A percentile compares a stretch with the other conserved stretches of the same genome.
phyloP scores from a whole-genome alignment of 2,113 vertebrate species.

The Colius striatus region DNA sequence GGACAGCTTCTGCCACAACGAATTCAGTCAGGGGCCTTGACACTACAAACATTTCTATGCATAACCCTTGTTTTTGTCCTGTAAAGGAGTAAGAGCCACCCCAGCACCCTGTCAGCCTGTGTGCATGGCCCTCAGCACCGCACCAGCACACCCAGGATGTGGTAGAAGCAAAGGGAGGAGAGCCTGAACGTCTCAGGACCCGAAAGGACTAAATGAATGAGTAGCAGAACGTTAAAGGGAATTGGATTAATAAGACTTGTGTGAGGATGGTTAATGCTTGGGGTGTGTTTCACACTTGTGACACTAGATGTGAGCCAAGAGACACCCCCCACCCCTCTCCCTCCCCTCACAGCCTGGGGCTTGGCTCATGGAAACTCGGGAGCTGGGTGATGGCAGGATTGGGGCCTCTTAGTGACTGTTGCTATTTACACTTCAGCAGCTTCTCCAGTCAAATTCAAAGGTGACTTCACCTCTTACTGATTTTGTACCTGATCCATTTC shows the following conservation, averaged over 20 bases:
- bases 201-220: not conserved
- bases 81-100: not conserved
- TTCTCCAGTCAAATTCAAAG: not conserved
- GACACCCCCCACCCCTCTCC: not conserved
- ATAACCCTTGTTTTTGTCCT: not conserved
- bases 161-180: not conserved
- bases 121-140: not conserved
- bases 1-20: constrained; percentile 15
- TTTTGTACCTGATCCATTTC: not conserved
- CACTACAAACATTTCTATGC: constrained; percentile 17
- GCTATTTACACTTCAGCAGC: constrained; percentile 40
- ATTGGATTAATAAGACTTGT: not conserved
- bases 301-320: not conserved
- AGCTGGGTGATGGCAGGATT: constrained; percentile 28
- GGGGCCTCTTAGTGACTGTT: constrained; percentile 45
- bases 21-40: constrained; percentile 25
- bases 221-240: constrained; percentile 3
- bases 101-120: not conserved
- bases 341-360: not conserved
- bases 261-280: not conserved
- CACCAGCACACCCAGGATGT: not conserved
- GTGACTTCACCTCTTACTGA: not conserved
- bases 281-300: not conserved
- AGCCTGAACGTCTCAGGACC: not conserved
- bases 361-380: constrained; percentile 41